Evolutionary conservation across 2,888 invertebrate genomes (phyloP).

Genomic region (Temnothorax ravouxi): DNA sequence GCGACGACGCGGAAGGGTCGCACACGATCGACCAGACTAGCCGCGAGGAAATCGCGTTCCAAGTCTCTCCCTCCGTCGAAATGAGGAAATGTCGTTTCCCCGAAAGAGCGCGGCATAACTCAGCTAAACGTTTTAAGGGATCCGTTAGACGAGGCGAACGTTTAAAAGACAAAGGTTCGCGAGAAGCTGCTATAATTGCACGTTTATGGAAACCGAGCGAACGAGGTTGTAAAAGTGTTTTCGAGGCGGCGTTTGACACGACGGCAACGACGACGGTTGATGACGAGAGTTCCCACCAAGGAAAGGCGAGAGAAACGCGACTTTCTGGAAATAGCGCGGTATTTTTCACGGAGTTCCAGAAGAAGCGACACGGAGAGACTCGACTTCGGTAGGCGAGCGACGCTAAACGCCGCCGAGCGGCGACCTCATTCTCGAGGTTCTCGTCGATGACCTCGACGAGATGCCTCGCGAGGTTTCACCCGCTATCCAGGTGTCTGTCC

Average conservation of each 20-base stretch:
- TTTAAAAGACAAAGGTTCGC: slow-evolving; percentile 32
- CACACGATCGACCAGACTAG: not conserved
- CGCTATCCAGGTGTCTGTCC: slow-evolving; percentile 23
- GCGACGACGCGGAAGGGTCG: not conserved
- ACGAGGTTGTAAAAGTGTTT: slow-evolving; percentile 47
- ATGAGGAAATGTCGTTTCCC: slow-evolving; percentile 24
- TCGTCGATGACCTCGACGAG: slow-evolving; percentile 77
- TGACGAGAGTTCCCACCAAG: slow-evolving; percentile 68
- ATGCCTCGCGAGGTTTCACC: slow-evolving; percentile 68
- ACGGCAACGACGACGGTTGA: slow-evolving; percentile 53
- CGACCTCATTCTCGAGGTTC: slow-evolving; percentile 79
- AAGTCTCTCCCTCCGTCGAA: not conserved
- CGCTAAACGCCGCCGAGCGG: slow-evolving; percentile 75
- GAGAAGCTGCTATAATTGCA: slow-evolving; percentile 33
- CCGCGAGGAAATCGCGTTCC: slow-evolving; percentile 31
- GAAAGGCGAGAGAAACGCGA: slow-evolving; percentile 25
- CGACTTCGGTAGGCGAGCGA: slow-evolving; percentile 74
- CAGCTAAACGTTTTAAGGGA: not conserved
- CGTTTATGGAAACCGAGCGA: slow-evolving; percentile 46
- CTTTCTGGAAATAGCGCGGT: slow-evolving; percentile 62
- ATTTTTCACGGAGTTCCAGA: slow-evolving; percentile 35
- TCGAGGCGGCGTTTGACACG: slow-evolving; percentile 33
- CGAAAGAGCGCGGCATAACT: slow-evolving; percentile 25
- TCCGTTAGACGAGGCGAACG: slow-evolving; percentile 18
- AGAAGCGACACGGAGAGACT: slow-evolving; percentile 75